A percentile compares a stretch with the other conserved stretches of the same genome.
Conservation (phyloP, 2,797 vertebrate species). For the Danio aesculapii region DNA sequence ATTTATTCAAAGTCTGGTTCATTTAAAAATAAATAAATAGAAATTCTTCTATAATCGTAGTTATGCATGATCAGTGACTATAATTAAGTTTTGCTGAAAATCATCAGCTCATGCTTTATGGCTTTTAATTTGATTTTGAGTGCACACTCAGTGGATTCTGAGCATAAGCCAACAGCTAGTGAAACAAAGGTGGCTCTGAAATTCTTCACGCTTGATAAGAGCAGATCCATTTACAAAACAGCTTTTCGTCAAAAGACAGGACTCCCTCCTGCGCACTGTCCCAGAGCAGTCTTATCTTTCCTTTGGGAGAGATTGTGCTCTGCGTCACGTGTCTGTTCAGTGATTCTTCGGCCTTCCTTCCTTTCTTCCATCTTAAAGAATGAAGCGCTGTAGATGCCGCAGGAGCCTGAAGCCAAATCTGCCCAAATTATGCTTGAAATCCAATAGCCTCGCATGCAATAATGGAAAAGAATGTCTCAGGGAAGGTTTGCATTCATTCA, state of each 20-base stretch:
- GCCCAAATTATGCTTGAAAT: slow-evolving; percentile 30
- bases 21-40: too few relatives aligned
- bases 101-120: slow-evolving; percentile 37
- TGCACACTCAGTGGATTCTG: slow-evolving; percentile 38
- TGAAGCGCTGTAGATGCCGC: slow-evolving; percentile 7
- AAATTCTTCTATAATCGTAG: background rate
- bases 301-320: slow-evolving; percentile 47
- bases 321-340: slow-evolving; percentile 52
- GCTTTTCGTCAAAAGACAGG: slow-evolving; percentile 51
- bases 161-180: slow-evolving; percentile 49
- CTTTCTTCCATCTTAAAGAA: slow-evolving; percentile 19
- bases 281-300: slow-evolving; percentile 56
- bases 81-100: slow-evolving; percentile 43
- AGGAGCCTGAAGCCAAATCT: slow-evolving; percentile 18
- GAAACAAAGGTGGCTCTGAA: slow-evolving; percentile 55
- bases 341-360: slow-evolving; percentile 22
- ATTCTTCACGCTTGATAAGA: slow-evolving; percentile 63
- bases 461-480: slow-evolving; percentile 19
- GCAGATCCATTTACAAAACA: slow-evolving; percentile 63
- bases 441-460: slow-evolving; percentile 13
- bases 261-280: slow-evolving; percentile 50
- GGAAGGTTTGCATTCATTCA: background rate
- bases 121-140: slow-evolving; percentile 49
- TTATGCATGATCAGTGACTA: background rate
- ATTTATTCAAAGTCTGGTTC: background rate